Percentiles rank a stretch among this genome's conserved stretches.
Conservation (phyloP, 2,113 vertebrate species). For the Misgurnus mizolepis region DNA sequence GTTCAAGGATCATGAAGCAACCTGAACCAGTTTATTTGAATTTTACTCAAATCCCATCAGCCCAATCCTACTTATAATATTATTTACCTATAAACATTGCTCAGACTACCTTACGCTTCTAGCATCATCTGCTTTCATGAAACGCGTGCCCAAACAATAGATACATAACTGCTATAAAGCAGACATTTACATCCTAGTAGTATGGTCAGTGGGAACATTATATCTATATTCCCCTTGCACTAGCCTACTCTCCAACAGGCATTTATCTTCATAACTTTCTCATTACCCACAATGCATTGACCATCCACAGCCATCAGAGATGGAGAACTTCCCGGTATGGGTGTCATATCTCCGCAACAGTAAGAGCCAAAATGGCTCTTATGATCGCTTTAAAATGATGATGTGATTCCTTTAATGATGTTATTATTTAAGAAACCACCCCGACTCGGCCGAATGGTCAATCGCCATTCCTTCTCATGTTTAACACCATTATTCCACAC, state of each 20-base stretch:
- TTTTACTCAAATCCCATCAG: not conserved
- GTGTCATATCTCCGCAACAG: constrained; percentile 45
- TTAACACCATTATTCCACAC: constrained; percentile 42
- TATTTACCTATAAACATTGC: constrained; percentile 13
- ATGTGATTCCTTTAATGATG: constrained; percentile 53
- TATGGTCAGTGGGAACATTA: constrained; percentile 56
- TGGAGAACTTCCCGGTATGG: constrained; percentile 49
- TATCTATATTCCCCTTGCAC: constrained; percentile 52
- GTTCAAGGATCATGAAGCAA: too few relatives aligned
- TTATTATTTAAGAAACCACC: constrained; percentile 49
- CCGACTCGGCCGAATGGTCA: constrained; percentile 41
- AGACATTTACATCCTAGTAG: constrained; percentile 53
- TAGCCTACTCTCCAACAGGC: constrained; percentile 47
- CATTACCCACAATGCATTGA: constrained; percentile 50
- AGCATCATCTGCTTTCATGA: constrained; percentile 38
- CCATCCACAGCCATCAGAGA: constrained; percentile 45
- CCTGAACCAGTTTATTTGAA: too few relatives aligned
- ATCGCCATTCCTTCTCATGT: constrained; percentile 30
- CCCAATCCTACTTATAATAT: not conserved
- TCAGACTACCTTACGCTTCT: not conserved
- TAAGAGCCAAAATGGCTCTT: constrained; percentile 45
- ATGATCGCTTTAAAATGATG: constrained; percentile 50
- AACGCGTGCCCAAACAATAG: constrained; percentile 18
- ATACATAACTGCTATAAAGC: constrained; percentile 53
- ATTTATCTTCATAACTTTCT: constrained; percentile 58